Evolutionary conservation across 1,140 invertebrate genomes (phyloP).

Genomic region (Anoplolepis gracilipes): DNA sequence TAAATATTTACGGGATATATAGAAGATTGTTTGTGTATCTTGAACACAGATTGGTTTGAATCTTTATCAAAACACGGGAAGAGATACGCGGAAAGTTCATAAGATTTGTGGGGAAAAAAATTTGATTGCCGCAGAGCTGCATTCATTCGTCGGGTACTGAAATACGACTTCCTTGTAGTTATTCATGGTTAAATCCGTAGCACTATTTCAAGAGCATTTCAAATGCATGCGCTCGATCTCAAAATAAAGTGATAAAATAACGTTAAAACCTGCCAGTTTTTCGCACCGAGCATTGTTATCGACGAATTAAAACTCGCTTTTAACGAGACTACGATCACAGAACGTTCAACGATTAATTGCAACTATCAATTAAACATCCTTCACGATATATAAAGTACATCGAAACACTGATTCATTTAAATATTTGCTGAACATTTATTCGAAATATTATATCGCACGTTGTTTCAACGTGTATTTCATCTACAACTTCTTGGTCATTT

Average conservation of each 20-base stretch:
- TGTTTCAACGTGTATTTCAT: background rate
- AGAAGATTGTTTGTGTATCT: slow-evolving; percentile 30
- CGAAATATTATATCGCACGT: background rate
- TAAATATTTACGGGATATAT: slow-evolving; percentile 4
- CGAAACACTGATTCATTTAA: background rate
- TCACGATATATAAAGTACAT: too few relatives aligned
- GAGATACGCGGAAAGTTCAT: slow-evolving; percentile 32
- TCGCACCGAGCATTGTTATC: slow-evolving; percentile 1
- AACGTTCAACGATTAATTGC: background rate
- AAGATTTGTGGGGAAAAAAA: slow-evolving; percentile 29
- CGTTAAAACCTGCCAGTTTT: background rate
- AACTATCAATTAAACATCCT: background rate
- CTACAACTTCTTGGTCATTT: background rate
- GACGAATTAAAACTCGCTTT: slow-evolving; percentile 16
- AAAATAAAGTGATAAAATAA: slow-evolving; percentile 21
- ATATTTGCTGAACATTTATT: background rate
- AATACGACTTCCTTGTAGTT: slow-evolving; percentile 51
- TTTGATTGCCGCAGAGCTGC: slow-evolving; percentile 35
- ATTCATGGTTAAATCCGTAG: slow-evolving; percentile 43
- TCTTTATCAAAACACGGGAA: slow-evolving; percentile 9
- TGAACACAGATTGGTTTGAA: background rate
- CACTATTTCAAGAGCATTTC: slow-evolving; percentile 57
- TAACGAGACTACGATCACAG: background rate
- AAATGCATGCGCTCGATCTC: background rate
- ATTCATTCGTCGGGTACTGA: slow-evolving; percentile 27